Evolutionary conservation across 2,113 vertebrate genomes (phyloP), one percentile per base, ranked within the genome.

Genomic region (Pterophyllum scalare): DNA sequence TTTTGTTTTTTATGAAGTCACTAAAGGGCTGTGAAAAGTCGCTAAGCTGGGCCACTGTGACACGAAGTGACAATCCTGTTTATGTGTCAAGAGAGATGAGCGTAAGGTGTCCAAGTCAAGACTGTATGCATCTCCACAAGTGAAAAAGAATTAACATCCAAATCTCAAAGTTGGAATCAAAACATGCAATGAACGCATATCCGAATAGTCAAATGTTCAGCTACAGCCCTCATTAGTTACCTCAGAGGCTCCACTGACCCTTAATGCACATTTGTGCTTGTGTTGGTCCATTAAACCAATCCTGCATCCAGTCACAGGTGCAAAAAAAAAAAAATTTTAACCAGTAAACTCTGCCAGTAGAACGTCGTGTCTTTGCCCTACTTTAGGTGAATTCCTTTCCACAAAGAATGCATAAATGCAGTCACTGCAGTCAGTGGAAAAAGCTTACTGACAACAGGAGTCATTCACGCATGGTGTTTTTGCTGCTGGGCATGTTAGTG

Each of bases 401-500:
- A 49, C 59, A 60, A 56, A 49, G 35, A 85, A 24, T 9, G 24
- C 56, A 78, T 4, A 52, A 40, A 87, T 26, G 60, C 61, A 78
- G 31, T 59, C 59, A 52, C 49, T 84, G 38, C 67, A 54, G 12
- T 85, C 56, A 79, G 43, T 40, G 59, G 43, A 59, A 61, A 82
- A 72, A 75, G 64, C 9, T 79, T 12, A 80, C 49, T 76, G 52
- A 59, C 61, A 59, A 70, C 75, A 12, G 43, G 38, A 75, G 59
- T 59, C 22, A 62, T 85, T 82, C 85, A 79, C n/a, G 33, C 75
- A 22, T 52, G 24, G 46, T 75, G 76, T 31, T 33, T 35, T 67
- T 77, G 52, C 65, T 81, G 54, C 79, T 11, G 64, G 22, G 43
- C 24, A 61, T 13, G 72, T 58, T 22, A 13, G 59, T 90, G 89